Base-by-base conservation (phyloP, 2,888 invertebrate genomes). In the Agapetus fuscipes region DNA sequence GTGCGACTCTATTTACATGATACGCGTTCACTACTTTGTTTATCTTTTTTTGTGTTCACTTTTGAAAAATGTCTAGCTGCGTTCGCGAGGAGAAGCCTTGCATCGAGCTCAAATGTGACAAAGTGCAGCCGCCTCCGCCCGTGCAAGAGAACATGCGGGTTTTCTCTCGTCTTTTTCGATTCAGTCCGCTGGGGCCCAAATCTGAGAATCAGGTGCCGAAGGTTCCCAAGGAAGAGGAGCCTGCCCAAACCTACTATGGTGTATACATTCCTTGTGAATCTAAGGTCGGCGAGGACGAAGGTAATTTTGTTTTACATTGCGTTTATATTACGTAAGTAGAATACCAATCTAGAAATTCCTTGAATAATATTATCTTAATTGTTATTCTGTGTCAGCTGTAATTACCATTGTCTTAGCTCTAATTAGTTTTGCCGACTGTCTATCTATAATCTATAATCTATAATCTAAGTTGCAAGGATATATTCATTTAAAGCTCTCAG, bases 191-290 rank as follows among this genome's bases (percentile, higher is more conserved):
- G 12, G 41, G 42, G 7, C 17, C 37, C 5, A 45, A 45, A 34
- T 28, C 35, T n/a, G 45, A 37, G 26, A 20, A 28, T 24, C 39
- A 27, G 7, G 25, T 27, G 2, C 26, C 24, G 3, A 36, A 42
- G 28, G 11, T 36, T 10, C 32, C 39, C 11, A 26, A 37, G 12
- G 31, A 34, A 11, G 24, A 34, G 10, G 64, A 64, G 30, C 61
- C 67, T 2, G 56, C 59, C 2, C 53, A 53, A 3, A 64, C 57
- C 1, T 70, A 63, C 46, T 70, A 67, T 51, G 70, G 66, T 48
- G 70, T 70, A n/a, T 70, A 66, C 46, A 68, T 70, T 52, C 68
- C 70, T n/a, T 68, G 66, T 49, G 70, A 70, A 57, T 60, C 66
- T 16, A 69, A 68, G 44, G 66, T 66, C 52, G 68, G 66, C 26